Base-by-base conservation (phyloP, 2,888 invertebrate species). In the Urechis unicinctus region DNA sequence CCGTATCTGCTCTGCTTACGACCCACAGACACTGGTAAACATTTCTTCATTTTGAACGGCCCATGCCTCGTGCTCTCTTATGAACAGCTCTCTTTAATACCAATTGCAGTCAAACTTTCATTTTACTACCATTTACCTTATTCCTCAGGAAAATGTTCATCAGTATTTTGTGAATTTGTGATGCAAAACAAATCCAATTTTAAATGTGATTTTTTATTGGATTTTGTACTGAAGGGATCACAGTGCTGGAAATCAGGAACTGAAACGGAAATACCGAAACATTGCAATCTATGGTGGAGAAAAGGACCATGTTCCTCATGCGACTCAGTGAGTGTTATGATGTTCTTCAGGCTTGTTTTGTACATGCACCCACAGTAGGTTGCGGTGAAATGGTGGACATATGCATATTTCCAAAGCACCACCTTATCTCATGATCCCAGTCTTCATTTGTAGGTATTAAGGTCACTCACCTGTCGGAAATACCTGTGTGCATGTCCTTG, bases 11-110 rank as follows among this genome's bases (percentile, higher is more conserved):
- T 45, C 65, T 74, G 2, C 60, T 75, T 24, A 67, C 70, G 6
- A 75, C 75, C 24, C 75, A 75, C 52, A 75, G 74, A 67, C 75
- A 75, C 58, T 75, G 75, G 75, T 61, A 17, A 24, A 48, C 17
- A 44, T 29, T 0, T 50, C 13, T n/a, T 17, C 36, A 13, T n/a
- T n/a, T n/a, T n/a, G n/a, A n/a, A n/a, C n/a, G n/a, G n/a, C n/a
- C n/a, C n/a, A n/a, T n/a, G n/a, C n/a, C n/a, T n/a, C n/a, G n/a
- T n/a, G n/a, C n/a, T n/a, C n/a, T n/a, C n/a, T n/a, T n/a, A 26
- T 24, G 13, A 28, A n/a, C 1, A 26, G 24, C 1, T 26, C 6
- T n/a, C 44, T 25, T 52, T n/a, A 26, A 28, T 25, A 41, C n/a
- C 13, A 44, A 52, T 26, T 17, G 13, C 9, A 36, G 30, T 9